A percentile compares a stretch with the other conserved stretches of the same genome.
Conservation (phyloP, 2,888 invertebrate genomes). For the Asteroscopus sphinx region DNA sequence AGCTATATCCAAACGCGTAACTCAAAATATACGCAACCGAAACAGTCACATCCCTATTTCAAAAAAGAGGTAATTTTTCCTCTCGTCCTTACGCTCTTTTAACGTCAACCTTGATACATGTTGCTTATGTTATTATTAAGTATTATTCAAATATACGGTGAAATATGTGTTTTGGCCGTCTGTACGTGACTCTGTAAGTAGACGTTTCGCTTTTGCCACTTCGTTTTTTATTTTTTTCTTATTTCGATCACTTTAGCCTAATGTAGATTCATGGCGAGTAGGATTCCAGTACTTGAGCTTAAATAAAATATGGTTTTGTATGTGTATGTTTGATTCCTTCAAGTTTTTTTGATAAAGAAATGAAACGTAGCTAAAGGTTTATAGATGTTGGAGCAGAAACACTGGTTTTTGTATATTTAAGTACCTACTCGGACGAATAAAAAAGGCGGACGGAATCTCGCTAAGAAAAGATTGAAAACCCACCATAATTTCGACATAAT, state of each 20-base stretch:
- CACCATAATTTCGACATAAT: too few relatives aligned
- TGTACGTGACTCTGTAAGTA: constrained; percentile 53
- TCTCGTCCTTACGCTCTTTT: constrained; percentile 39
- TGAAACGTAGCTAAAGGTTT: too few relatives aligned
- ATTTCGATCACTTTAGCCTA: constrained; percentile 51
- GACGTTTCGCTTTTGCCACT: constrained; percentile 33
- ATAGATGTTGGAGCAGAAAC: too few relatives aligned
- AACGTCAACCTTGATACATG: constrained; percentile 56
- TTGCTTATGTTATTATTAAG: constrained; percentile 61
- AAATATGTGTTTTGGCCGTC: constrained; percentile 58
- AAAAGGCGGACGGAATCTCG: too few relatives aligned
- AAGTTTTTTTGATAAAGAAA: not conserved
- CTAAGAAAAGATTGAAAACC: too few relatives aligned
- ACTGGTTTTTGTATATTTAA: too few relatives aligned
- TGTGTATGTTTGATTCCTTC: constrained; percentile 11
- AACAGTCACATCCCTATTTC: constrained; percentile 34
- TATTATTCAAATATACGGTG: constrained; percentile 61
- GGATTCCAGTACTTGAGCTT: constrained; percentile 14
- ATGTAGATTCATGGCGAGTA: constrained; percentile 50
- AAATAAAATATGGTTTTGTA: constrained; percentile 4
- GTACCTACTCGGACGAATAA: too few relatives aligned
- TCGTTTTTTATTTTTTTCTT: constrained; percentile 33
- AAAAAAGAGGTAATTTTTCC: constrained; percentile 52
- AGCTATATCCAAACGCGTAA: too few relatives aligned
- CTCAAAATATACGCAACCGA: constrained; percentile 11